Evolutionary conservation across 2,888 invertebrate species (phyloP), one percentile per base, ranked within the genome.

Genomic region (Aphidoletes aphidimyza): DNA sequence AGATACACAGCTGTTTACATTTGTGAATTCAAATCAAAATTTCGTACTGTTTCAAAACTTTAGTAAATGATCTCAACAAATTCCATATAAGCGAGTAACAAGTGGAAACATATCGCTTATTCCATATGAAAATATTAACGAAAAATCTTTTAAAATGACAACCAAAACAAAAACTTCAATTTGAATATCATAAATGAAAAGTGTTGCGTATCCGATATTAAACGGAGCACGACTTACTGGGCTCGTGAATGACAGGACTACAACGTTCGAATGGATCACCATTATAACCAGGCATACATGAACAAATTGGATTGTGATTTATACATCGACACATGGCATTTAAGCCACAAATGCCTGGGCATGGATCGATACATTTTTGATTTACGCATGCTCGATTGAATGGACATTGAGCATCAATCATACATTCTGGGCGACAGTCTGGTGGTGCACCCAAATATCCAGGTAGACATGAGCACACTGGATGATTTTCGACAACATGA

Each of bases 241-340:
- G 88, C 86, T 87, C 88, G 42, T 91, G 91, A 84, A 89, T 87
- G 39, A n/a, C n/a, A n/a, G n/a, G n/a, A n/a, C n/a, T n/a, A 88
- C 95, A 95, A 89, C 94, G 92, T n/a, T 91, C 91, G 88, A 95
- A 95, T 59, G 95, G 95, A 91, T 95, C 94, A 54, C 94, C 95
- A 14, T 93, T 93, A 87, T 92, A 93, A 86, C 92, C 93, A 22
- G 91, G 88, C 36, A 92, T 91, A 87, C 95, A 95, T 86, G 92
- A 93, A 88, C 95, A 95, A 87, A 95, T 94, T 0, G 95, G 94
- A 87, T 93, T 94, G 88, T 95, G 95, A 89, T 95, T 94, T 47
- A 94, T 92, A 54, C 94, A 94, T 87, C 92, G 92, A 88, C 95
- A 96, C 86, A 92, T 91, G 1, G 95, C 94, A 87, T 93, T 92